Evolutionary conservation across 2,797 vertebrate genomes (phyloP).

Genomic region (Sarcophilus harrisii): DNA sequence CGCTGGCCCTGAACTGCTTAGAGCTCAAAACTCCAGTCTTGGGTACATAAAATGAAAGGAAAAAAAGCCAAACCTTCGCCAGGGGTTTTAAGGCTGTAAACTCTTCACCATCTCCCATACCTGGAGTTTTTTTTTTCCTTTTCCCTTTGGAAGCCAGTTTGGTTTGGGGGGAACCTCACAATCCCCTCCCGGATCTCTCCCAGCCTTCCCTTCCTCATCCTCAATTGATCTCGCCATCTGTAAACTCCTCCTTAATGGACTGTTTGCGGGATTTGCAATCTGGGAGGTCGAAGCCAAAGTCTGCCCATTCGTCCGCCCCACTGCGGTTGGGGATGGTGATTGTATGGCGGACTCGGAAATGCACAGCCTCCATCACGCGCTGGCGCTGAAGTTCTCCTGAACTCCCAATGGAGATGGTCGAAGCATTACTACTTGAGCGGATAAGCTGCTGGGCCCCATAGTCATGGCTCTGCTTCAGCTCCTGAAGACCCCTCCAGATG

Average conservation of each 20-base stretch:
- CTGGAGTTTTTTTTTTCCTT: background rate
- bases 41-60: background rate
- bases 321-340: constrained; percentile 97
- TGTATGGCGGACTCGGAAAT: constrained; percentile 98
- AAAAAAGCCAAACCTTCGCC: background rate
- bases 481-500: constrained; percentile 98
- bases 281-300: constrained; percentile 98
- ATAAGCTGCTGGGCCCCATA: constrained; percentile 93
- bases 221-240: constrained; percentile 94
- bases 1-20: accelerated
- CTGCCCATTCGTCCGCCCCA: constrained; percentile 92
- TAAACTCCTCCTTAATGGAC: constrained; percentile 97
- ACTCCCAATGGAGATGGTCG: constrained; percentile 91
- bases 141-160: background rate
- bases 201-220: background rate
- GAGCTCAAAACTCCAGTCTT: background rate
- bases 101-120: accelerated
- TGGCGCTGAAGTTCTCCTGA: constrained; percentile 96
- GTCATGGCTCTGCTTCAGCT: constrained; percentile 95
- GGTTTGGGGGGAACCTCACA: no score
- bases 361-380: constrained; percentile 98
- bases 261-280: constrained; percentile 96
- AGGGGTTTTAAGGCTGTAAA: background rate
- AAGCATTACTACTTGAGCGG: constrained; percentile 94
- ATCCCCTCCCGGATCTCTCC: accelerated